phyloP scores from a whole-genome alignment of 1,140 invertebrate species.

The Sycophaga agraensis region DNA sequence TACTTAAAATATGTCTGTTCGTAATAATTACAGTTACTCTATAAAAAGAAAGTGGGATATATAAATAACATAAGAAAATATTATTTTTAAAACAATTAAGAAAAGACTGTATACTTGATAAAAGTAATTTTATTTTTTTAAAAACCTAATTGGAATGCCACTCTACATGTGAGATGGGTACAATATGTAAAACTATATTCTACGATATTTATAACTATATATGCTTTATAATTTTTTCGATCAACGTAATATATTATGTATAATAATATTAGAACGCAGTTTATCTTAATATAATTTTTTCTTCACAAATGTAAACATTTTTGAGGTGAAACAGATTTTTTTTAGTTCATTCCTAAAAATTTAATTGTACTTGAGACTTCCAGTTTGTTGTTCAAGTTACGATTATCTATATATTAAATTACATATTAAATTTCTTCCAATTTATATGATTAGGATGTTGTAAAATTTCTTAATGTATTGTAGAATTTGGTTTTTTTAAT shows the following conservation, averaged over 20 bases:
- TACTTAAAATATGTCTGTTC: too few relatives aligned
- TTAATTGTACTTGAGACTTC: background rate
- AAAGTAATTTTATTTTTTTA: slow-evolving; percentile 53
- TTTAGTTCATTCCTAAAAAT: background rate
- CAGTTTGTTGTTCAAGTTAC: slow-evolving; percentile 2
- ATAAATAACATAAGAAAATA: slow-evolving; percentile 6
- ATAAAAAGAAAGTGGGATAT: too few relatives aligned
- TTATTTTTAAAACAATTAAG: slow-evolving; percentile 13
- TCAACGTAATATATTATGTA: slow-evolving; percentile 39
- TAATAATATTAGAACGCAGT: slow-evolving; percentile 31
- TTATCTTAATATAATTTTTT: slow-evolving; percentile 30
- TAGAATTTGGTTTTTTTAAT: slow-evolving; percentile 13
- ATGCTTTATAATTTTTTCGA: slow-evolving; percentile 34
- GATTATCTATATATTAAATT: slow-evolving; percentile 12
- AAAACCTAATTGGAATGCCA: slow-evolving; percentile 56
- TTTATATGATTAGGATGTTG: background rate
- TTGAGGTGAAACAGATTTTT: slow-evolving; percentile 4
- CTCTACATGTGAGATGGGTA: slow-evolving; percentile 54
- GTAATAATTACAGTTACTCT: too few relatives aligned
- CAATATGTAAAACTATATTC: slow-evolving; percentile 58
- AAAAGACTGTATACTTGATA: slow-evolving; percentile 36
- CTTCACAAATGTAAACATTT: slow-evolving; percentile 32
- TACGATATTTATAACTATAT: slow-evolving; percentile 47
- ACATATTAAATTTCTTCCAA: slow-evolving; percentile 6
- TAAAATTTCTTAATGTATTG: too few relatives aligned